Evolutionary conservation across 2,888 invertebrate genomes (phyloP).

Genomic region (Drosophila neutralis): DNA sequence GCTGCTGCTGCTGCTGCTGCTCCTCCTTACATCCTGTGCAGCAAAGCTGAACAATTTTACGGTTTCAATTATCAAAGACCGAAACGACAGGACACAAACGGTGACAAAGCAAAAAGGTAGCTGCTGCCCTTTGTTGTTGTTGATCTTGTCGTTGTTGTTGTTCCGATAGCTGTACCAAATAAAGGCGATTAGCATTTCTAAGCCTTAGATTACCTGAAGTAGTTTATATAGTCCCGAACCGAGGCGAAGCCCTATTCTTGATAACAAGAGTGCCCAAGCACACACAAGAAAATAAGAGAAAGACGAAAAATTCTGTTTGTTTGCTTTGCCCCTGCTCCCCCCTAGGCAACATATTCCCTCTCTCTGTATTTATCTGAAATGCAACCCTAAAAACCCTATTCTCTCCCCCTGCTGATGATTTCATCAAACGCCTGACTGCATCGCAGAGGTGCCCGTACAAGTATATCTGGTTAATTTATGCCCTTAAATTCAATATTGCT

Average conservation of each 20-base stretch:
- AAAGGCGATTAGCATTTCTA: constrained; percentile 81
- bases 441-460: constrained; percentile 28
- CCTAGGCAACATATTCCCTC: constrained; percentile 1
- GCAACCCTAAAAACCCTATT: constrained; percentile 35
- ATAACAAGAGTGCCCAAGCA: constrained; percentile 67
- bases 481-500: constrained; percentile 45
- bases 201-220: constrained; percentile 81
- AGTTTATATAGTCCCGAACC: constrained; percentile 69
- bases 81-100: constrained; percentile 43
- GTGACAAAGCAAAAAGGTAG: constrained; percentile 79
- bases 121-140: constrained; percentile 25
- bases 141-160: constrained; percentile 26
- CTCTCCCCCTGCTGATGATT: constrained; percentile 33
- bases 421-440: constrained; percentile 72
- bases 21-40: constrained; percentile 63
- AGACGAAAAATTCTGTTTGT: constrained; percentile 34
- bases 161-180: constrained; percentile 50
- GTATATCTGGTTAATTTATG: constrained; percentile 68
- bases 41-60: constrained; percentile 75
- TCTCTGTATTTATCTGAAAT: constrained; percentile 10
- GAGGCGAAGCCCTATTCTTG: constrained; percentile 39
- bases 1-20: constrained; percentile 18
- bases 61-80: constrained; percentile 78
- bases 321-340: constrained; percentile 50
- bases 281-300: background rate